phyloP scores from a whole-genome alignment of 2,797 vertebrate species.

The Columba guinea region DNA sequence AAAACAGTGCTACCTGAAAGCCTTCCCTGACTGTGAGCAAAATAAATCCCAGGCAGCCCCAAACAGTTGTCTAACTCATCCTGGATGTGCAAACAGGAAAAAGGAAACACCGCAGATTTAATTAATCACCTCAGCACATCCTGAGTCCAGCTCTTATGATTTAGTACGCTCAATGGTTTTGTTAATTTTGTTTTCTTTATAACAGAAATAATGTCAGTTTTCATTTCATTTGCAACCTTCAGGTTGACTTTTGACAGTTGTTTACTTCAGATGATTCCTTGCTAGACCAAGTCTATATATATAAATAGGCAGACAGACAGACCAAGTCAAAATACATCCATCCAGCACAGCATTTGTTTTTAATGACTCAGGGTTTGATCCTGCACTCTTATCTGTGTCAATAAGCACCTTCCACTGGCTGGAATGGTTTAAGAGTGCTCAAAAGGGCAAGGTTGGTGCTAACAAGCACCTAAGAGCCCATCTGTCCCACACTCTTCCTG shows the following conservation, averaged over 20 bases:
- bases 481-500: no score
- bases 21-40: neutral
- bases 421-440: neutral
- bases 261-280: neutral
- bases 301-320: rapidly evolving
- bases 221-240: neutral
- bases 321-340: neutral
- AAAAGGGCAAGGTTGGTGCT: neutral
- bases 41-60: neutral
- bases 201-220: neutral
- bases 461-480: neutral
- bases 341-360: neutral
- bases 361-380: neutral
- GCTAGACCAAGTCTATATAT: neutral
- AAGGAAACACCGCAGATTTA: neutral
- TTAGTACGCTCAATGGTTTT: neutral
- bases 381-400: neutral
- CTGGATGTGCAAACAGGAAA: neutral
- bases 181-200: neutral
- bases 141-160: neutral
- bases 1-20: neutral
- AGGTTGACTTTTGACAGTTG: neutral
- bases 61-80: neutral
- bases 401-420: neutral
- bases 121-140: neutral